These are phyloP conservation scores for Holothuria glaberrima DNA, from an alignment of 35 echinoderm and acorn worm genomes.

Conservation along the genomic window DNA sequence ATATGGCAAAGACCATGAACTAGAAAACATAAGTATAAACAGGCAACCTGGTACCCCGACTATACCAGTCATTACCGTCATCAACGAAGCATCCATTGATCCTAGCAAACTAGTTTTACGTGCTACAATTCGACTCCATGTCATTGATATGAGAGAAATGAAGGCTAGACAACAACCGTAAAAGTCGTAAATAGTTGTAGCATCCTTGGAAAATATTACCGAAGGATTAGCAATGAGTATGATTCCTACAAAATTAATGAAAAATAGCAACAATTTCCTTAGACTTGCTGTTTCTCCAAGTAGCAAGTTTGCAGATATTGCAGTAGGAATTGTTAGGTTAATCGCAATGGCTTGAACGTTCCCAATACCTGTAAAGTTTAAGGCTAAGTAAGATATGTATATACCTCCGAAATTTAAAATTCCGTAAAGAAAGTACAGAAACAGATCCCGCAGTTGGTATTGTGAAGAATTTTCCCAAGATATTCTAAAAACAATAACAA, in stretches of 20 bases:
- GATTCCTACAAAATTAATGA: slow-evolving; percentile 10
- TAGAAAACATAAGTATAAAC: neutral
- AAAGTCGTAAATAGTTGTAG: neutral
- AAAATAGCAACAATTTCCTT: neutral
- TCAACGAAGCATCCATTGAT: slow-evolving; percentile 19
- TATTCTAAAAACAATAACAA: neutral
- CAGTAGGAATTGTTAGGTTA: slow-evolving; percentile 11
- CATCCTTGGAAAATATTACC: neutral
- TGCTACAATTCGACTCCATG: neutral
- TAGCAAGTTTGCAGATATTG: neutral
- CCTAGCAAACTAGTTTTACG: neutral
- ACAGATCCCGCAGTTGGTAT: neutral
- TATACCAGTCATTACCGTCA: slow-evolving; percentile 27
- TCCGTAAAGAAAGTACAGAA: slow-evolving; percentile 2
- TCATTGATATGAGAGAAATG: neutral
- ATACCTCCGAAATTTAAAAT: neutral
- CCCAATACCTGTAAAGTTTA: slow-evolving; percentile 1
- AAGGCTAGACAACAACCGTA: slow-evolving; percentile 11
- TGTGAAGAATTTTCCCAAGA: neutral
- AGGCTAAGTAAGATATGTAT: slow-evolving; percentile 13
- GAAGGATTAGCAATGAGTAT: neutral
- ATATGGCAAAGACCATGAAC: too few relatives aligned
- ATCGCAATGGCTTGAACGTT: slow-evolving; percentile 13
- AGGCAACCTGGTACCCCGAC: neutral
- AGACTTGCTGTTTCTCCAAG: neutral